Evolutionary conservation across 2,797 vertebrate genomes (phyloP).

Genomic region (Pseudochirops cupreus): DNA sequence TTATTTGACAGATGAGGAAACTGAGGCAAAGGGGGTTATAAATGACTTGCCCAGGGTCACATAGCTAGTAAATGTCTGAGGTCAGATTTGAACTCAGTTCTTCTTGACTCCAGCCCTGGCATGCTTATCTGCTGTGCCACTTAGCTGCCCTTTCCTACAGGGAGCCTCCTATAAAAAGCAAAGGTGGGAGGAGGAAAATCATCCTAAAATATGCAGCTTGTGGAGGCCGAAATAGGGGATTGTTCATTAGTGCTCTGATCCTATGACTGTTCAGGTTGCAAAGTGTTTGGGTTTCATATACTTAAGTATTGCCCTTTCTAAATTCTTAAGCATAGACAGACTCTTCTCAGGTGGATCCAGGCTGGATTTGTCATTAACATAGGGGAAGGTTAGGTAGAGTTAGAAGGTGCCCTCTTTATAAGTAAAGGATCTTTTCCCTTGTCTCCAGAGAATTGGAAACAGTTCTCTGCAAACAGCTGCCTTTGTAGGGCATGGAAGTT

Average conservation of each 20-base stretch:
- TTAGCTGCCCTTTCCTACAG: background rate
- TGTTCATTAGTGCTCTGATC: background rate
- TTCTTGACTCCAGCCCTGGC: background rate
- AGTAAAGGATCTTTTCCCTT: background rate
- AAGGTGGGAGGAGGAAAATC: background rate
- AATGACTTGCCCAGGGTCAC: background rate
- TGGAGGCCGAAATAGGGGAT: background rate
- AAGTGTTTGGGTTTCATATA: background rate
- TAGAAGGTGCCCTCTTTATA: background rate
- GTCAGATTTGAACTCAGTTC: background rate
- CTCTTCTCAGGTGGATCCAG: constrained; percentile 38
- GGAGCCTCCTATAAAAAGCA: background rate
- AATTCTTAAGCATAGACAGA: background rate
- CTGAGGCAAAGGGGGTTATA: background rate
- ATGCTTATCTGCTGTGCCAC: background rate
- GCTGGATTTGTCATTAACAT: constrained; percentile 56
- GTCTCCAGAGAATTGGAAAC: constrained; percentile 3
- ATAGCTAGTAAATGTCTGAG: background rate
- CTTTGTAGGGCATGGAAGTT: constrained; percentile 2
- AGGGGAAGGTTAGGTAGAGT: background rate
- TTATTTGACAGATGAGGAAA: background rate
- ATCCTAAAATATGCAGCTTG: background rate
- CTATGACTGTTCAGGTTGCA: constrained; percentile 2
- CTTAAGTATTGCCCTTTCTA: background rate
- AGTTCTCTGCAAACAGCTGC: background rate